Evolutionary conservation across 2,888 invertebrate genomes (phyloP).

Genomic region (Phytoseiulus persimilis): DNA sequence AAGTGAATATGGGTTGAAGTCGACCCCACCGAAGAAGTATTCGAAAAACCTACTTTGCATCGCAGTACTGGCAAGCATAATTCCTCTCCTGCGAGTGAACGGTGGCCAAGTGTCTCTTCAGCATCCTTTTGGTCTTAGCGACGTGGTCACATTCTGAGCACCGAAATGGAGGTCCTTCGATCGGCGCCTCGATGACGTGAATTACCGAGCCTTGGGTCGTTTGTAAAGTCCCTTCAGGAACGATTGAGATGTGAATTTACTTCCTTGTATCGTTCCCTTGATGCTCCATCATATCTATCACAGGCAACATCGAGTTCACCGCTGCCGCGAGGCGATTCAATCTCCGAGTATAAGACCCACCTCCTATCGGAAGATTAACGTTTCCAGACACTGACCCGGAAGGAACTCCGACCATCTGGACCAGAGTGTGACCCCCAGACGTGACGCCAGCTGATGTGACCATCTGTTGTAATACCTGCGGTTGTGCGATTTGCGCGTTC

Average conservation of each 20-base stretch:
- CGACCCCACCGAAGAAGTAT: too few species aligned
- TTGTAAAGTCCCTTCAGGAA: background rate
- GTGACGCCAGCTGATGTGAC: background rate
- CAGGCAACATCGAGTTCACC: too few species aligned
- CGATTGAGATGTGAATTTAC: background rate
- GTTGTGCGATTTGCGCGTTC: background rate
- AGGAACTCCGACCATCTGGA: background rate
- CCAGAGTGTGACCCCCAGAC: background rate
- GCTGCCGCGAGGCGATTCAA: background rate
- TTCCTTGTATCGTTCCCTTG: too few species aligned
- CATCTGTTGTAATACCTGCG: background rate
- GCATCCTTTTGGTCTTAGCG: conserved; percentile 35
- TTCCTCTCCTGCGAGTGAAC: conserved; percentile 33
- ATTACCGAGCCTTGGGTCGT: background rate
- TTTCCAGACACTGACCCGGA: background rate
- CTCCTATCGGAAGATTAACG: background rate
- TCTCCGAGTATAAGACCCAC: background rate
- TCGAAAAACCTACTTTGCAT: conserved; percentile 14
- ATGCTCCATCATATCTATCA: too few species aligned
- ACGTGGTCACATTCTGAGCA: conserved; percentile 20
- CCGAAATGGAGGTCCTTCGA: conserved; percentile 14
- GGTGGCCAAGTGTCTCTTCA: conserved; percentile 34
- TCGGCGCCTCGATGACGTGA: background rate
- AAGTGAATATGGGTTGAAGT: too few species aligned
- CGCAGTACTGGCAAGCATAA: conserved; percentile 28